Evolutionary conservation across 2,888 invertebrate species (phyloP), one percentile per base, ranked within the genome.

Genomic region (Germaria angustata): DNA sequence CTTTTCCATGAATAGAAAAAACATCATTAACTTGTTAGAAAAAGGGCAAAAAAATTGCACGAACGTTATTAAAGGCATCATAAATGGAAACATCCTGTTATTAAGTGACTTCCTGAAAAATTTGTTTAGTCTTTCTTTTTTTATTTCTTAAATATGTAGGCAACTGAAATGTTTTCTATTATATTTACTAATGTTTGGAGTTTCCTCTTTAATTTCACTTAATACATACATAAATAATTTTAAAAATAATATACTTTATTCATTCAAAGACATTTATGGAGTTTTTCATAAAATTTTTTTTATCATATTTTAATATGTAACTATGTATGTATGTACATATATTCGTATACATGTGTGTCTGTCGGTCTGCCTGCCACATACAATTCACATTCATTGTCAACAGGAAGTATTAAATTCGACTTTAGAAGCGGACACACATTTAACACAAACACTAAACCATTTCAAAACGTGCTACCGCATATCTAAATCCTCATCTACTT

Each of bases 381-480:
- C 51, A 61, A 72, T 72, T 59, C 51, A n/a, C n/a, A 72, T 51
- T 61, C 73, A 34, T 46, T 73, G 51, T 36, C 46, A 41, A 63
- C 73, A 75, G 73, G 73, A 75, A 75, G 73, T 75, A 75, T 75
- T 75, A 75, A 75, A 75, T 75, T 75, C 63, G 63, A 75, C 63
- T 65, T 65, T 55, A 65, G 63, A 63, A 75, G 53, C 73, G 63
- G 53, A 75, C 73, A 75, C 53, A 41, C 73, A 63, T 73, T 73
- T 53, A 73, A 53, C 41, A 73, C 72, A 73, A 63, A 72, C 59
- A 39, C 13, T 49, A 39, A 49, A 72, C 24, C 59, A 39, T 61
- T 61, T 61, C 8, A 51, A 72, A 72, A 75, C 73, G 73, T 75
- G 73, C 73, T 65, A 44, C 53, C 63, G 24, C 73, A 75, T 65